Conservation (phyloP, 2,113 vertebrate species). For the Tonatia bakeri region DNA sequence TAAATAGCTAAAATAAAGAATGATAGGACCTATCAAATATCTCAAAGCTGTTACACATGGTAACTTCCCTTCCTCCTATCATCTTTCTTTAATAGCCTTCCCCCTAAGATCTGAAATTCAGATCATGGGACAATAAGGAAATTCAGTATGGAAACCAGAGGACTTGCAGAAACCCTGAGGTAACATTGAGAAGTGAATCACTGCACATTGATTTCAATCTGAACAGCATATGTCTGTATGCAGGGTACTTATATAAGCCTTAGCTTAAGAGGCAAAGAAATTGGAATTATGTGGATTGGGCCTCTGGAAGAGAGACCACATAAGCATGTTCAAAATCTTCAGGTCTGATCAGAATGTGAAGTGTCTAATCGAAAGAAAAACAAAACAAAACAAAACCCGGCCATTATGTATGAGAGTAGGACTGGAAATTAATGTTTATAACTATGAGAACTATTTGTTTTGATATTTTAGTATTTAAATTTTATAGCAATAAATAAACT, state of each 20-base stretch:
- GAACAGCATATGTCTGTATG: neutral
- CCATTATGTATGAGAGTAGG: neutral
- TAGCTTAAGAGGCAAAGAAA: slow-evolving; percentile 46
- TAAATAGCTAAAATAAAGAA: slow-evolving; percentile 33
- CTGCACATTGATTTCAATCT: neutral
- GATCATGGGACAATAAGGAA: neutral
- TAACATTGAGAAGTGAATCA: slow-evolving; percentile 21
- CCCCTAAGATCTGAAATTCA: slow-evolving; percentile 36
- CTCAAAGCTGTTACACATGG: neutral
- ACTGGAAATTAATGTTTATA: slow-evolving; percentile 36
- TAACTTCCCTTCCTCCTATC: neutral
- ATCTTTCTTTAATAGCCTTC: neutral
- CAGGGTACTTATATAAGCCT: neutral
- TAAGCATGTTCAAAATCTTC: neutral
- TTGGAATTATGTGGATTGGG: neutral
- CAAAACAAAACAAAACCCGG: neutral
- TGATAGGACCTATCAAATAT: neutral
- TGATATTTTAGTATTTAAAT: slow-evolving; percentile 53
- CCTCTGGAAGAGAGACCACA: neutral
- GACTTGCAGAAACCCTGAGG: slow-evolving; percentile 26
- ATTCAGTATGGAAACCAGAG: slow-evolving; percentile 25
- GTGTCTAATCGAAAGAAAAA: neutral
- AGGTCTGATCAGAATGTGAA: slow-evolving; percentile 3
- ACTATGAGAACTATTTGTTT: slow-evolving; percentile 37
- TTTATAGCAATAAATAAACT: slow-evolving; percentile 52